Base-by-base conservation (phyloP, 2,888 invertebrate genomes). In the Argyresthia goedartella region DNA sequence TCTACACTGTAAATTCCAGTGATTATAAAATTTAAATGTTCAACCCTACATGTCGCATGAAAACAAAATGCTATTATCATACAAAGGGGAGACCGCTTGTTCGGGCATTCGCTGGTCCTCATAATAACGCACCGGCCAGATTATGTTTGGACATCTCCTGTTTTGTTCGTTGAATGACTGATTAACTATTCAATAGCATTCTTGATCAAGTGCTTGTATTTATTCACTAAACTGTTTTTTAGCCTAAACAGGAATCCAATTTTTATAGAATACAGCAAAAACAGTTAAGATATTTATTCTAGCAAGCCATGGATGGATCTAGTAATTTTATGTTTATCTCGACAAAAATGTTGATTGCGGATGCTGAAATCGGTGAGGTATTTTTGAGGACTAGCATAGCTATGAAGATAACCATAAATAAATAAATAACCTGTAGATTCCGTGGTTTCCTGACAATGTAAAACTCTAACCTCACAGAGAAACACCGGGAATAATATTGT, bases 51-150 rank as follows among this genome's bases (percentile, higher is more conserved):
- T 55, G 57, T 14, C 57, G 57, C 64, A 60, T 62, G 61, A 63
- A 68, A 69, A 72, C 68, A 71, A 64, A 25, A 65, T 58, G 57
- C 57, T 62, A 76, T 76, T 76, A 72, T 63, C 75, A 76, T 74
- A 76, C 75, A 76, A 76, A 76, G 75, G 71, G 60, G 61, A 61
- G 57, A 56, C 59, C 57, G 53, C 53, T 57, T 63, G 60, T 66
- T 61, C 64, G 63, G 3, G 25, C 25, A 6, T 25, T 25, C 6
- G 25, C 25, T 25, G 25, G 25, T 2, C 25, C 25, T 25, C 25
- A n/a, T n/a, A n/a, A n/a, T n/a, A 25, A 25, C 25, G 25, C 25
- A 25, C 25, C 25, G 25, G 25, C 25, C 25, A 25, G 25, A 25
- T 25, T 25, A 25, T 25, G 25, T 25, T 25, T 25, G 25, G 25